These are phyloP conservation scores for Phyllotreta striolata DNA, from an alignment of 2,888 invertebrate species.

Conservation along the genomic window DNA sequence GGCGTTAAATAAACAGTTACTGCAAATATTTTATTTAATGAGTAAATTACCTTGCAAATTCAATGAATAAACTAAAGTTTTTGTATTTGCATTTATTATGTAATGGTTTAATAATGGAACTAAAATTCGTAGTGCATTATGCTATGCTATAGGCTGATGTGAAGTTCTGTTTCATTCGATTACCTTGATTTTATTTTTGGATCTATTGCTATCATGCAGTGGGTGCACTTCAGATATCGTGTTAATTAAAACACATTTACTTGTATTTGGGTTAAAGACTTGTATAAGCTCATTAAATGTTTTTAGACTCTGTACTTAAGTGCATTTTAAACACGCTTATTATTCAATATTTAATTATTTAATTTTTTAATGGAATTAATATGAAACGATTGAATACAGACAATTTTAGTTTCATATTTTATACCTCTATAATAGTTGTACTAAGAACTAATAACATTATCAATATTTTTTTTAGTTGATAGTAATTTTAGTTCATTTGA, in stretches of 20 bases:
- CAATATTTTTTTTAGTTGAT: not conserved
- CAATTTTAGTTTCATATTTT: too few relatives aligned
- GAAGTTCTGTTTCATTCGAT: not conserved
- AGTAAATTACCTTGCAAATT: not conserved
- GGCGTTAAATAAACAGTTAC: not conserved
- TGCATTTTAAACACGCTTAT: slow-evolving; percentile 4
- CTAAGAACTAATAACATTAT: slow-evolving; percentile 4
- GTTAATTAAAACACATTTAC: slow-evolving; percentile 24
- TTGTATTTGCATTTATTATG: slow-evolving; percentile 1
- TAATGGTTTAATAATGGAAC: slow-evolving; percentile 4
- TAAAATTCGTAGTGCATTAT: slow-evolving; percentile 5
- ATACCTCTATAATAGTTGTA: not conserved
- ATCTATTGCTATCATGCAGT: slow-evolving; percentile 20
- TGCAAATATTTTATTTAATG: not conserved
- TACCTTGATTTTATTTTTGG: slow-evolving; percentile 33
- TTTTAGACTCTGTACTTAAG: slow-evolving; percentile 3
- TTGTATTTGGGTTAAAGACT: slow-evolving; percentile 26
- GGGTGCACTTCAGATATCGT: slow-evolving; percentile 26
- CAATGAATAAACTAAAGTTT: slow-evolving; percentile 1
- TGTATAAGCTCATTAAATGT: not conserved
- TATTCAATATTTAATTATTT: slow-evolving; percentile 4
- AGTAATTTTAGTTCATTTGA: slow-evolving; percentile 7
- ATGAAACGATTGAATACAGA: too few relatives aligned
- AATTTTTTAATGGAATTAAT: not conserved
- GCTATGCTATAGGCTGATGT: not conserved